Base-by-base conservation (phyloP, 1,140 invertebrate genomes). In the Drosophila bocki region DNA sequence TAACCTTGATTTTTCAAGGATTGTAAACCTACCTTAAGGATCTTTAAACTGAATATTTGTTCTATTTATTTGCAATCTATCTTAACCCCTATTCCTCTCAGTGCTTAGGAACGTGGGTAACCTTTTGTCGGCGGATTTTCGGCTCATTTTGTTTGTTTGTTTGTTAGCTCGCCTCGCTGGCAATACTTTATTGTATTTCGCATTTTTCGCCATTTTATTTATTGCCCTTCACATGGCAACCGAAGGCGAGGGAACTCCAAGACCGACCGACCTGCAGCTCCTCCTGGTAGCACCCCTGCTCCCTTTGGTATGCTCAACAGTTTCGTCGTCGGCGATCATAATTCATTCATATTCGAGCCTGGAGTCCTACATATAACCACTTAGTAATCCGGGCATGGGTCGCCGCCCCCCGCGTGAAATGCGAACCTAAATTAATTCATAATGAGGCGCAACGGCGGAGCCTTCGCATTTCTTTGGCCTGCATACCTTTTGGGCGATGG, bases 161-260 rank as follows among this genome's bases (percentile, higher is more conserved):
- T 78, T 72, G 81, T 82, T 82, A 74, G 62, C 53, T 82, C 61
- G 71, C 47, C 74, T 15, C 47, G 62, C 77, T 65, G 75, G 78
- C 69, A 82, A 90, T 88, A 81, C 68, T 90, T 88, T 84, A 88
- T 88, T 88, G 85, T 90, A 78, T 90, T 85, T 88, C 85, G 85
- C 85, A 88, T 84, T 90, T 82, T 90, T 69, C 78, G 75, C 70
- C 75, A 79, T 80, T 85, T 88, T 90, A 90, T 88, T 88, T 90
- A 90, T 90, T 79, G 86, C 86, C 78, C 69, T 90, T 90, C 68
- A 71, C 68, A 59, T 88, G 84, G 84, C 84, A 87, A 88, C 80
- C 63, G 44, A 62, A 32, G 54, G 41, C 11, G 17, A 51, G 35
- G 7, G 22, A 51, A 33, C 29, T 45, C 41, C 26, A 48, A 32